Evolutionary conservation across 2,888 invertebrate genomes (phyloP), one percentile per base, ranked within the genome.

Genomic region (Choristoneura rosaceana): DNA sequence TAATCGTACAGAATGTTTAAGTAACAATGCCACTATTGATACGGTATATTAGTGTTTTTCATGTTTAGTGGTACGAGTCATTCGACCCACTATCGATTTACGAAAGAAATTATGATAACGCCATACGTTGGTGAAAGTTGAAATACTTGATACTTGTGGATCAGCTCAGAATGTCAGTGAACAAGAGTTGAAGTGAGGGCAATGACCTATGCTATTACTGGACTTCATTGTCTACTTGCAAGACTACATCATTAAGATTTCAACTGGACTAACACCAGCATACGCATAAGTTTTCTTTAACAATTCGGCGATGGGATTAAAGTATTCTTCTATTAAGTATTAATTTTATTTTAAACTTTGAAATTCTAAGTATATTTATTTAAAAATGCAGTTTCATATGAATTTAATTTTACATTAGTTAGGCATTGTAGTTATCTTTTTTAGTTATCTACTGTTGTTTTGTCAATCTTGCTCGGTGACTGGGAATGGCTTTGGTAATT

Each of bases 111-210:
- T 75, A 77, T 78, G 75, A 76, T 77, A 76, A 76, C 76, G 74
- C 79, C 79, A 74, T 74, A 78, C 74, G 77, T 73, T 75, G 83
- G 85, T 86, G 85, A 85, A 87, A 87, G 85, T 86, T 83, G 76
- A 80, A 84, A 80, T 80, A 83, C 80, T 81, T 79, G 78, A 79
- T 83, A 78, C 77, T 82, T 83, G 79, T 81, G 76, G 78, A 77
- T 77, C 78, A 81, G 75, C 75, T 71, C 66, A 70, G 71, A 68
- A 47, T 17, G 52, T 74, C 65, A 63, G 64, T 69, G 68, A 70
- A 64, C 69, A 73, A 73, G 68, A 74, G 65, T 75, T 74, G 71
- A 74, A 60, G 61, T 67, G 61, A 77, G 79, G 75, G 79, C 78
- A 75, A 66, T 75, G 78, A 79, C 79, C 80, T 76, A 58, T 52